Base-by-base conservation (phyloP, 2,888 invertebrate genomes). In the Cerastoderma edule region DNA sequence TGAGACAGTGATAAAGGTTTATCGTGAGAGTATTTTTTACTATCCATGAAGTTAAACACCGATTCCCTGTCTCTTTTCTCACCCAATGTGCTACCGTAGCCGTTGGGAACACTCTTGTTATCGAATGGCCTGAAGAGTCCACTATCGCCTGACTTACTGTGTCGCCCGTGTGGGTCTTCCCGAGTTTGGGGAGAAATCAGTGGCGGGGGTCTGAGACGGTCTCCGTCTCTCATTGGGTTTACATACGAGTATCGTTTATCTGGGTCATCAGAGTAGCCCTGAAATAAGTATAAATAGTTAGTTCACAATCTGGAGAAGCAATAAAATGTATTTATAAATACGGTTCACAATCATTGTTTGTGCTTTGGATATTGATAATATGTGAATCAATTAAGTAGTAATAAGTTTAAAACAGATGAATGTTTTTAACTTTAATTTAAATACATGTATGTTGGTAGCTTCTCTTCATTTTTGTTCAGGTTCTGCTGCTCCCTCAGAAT, bases 121-220 rank as follows among this genome's bases (percentile, higher is more conserved):
- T 89, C 89, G 81, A 89, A 89, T 8, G 89, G 89, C 66, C 89
- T 72, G 80, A 89, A 89, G 46, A 89, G 81, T 35, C 77, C 75
- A 67, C 64, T 76, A 33, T 83, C 84, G 24, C 75, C 77, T 57
- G 57, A 70, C 77, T 83, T 83, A 48, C 66, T 63, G n/a, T 70
- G 54, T 30, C 76, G 78, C 48, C 56, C 57, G 53, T 63, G 67
- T 22, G 56, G 33, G 30, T 82, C 80, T 24, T 72, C 73, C 27
- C 75, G 69, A 50, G 75, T 63, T 44, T 73, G 77, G 27, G 82
- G 81, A 0, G 83, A 83, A 54, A 85, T 69, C 24, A 82, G 75
- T 0, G 82, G 83, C 2, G 83, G 86, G 22, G 79, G 85, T 30
- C 78, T 78, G 10, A 72, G 67, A 66, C 77, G 81, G 27, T 79